Conservation (phyloP, 2,797 vertebrate genomes). For the Neopelma chrysocephalum region DNA sequence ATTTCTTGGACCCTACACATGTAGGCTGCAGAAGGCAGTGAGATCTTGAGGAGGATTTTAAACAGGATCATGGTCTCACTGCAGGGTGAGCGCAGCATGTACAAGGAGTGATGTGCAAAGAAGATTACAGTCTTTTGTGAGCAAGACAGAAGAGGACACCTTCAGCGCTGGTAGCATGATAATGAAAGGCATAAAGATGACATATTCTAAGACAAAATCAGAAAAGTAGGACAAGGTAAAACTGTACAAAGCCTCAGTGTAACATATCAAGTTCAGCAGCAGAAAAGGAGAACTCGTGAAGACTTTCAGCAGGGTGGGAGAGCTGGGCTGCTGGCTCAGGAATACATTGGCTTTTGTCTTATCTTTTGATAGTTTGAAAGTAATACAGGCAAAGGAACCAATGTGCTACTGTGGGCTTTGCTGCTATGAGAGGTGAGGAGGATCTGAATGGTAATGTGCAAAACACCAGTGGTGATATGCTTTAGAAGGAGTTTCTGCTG, state of each 20-base stretch:
- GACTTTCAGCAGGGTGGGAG: not conserved
- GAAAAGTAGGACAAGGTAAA: not conserved
- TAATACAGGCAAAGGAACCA: not conserved
- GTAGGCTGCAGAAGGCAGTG: not conserved
- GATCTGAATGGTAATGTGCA: not conserved
- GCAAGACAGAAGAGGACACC: not conserved
- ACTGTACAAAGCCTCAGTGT: not conserved
- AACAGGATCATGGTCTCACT: not conserved
- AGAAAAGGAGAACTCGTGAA: not conserved
- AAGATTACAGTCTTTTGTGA: not conserved
- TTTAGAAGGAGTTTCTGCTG: not conserved
- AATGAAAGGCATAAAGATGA: not conserved
- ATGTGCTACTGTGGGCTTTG: not conserved
- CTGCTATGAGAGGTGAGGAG: not conserved
- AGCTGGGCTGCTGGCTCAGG: not conserved
- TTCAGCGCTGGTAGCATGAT: not conserved
- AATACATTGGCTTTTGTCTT: not conserved
- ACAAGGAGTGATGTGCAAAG: not conserved
- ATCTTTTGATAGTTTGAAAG: not conserved
- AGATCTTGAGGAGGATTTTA: not conserved
- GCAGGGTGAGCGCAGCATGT: fast-evolving
- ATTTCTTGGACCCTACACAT: not conserved
- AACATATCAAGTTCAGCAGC: not conserved
- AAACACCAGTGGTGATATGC: fast-evolving
- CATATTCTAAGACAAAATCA: not conserved